Evolutionary conservation across 1,140 invertebrate genomes (phyloP), one percentile per base, ranked within the genome.

Genomic region (Papilio glaucus): DNA sequence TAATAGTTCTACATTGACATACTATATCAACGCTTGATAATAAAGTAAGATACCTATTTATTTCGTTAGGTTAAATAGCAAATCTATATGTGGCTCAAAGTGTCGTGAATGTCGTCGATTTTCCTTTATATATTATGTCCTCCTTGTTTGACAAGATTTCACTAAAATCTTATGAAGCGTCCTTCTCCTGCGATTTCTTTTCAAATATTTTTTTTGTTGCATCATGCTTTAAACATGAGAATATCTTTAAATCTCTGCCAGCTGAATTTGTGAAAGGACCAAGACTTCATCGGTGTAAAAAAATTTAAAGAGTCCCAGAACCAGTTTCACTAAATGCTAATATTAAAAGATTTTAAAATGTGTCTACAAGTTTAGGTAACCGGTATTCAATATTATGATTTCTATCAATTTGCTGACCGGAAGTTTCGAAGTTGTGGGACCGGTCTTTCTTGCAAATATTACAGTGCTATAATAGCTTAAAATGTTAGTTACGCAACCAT

Each of bases 401-500:
- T 24, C n/a, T 57, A 13, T 24, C 13, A 26, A 57, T 57, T 57
- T 24, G 10, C 10, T 5, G 49, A 57, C 49, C 18, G 49, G 49
- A 57, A 57, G 21, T 57, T 26, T 24, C 49, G 12, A 26, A 57
- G 21, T 57, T 24, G 1, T 26, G 12, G 10, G 9, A 57, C 49
- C 49, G 49, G 49, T 57, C 24, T 57, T 57, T 26, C 49, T 57
- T 57, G 49, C 49, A 26, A 26, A 57, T 18, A 21, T 57, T 49
- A 21, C 18, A 53, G 49, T 57, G 49, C 24, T 18, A 26, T 57
- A 57, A 26, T 57, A 57, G 12, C 12, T 57, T 57, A 24, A 57
- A 57, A 57, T 24, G 4, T 2, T 24, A 13, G 49, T 57, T 24
- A 26, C 10, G 21, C 24, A 57, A 57, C 9, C 10, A 26, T 57